Evolutionary conservation across 2,113 vertebrate genomes (phyloP).

Genomic region (Thamnaconus septentrionalis): DNA sequence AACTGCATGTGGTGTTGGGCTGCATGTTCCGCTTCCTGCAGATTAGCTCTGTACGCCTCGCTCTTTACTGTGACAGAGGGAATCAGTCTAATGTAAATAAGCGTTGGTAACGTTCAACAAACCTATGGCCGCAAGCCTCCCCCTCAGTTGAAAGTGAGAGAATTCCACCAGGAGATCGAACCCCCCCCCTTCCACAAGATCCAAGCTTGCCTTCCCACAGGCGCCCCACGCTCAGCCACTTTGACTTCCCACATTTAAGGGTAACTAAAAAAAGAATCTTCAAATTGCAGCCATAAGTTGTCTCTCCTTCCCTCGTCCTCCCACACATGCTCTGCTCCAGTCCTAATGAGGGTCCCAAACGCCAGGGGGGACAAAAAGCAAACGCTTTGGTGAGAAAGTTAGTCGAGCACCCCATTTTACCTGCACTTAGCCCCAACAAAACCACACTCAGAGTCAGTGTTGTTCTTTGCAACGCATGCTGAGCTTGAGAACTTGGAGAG

Average conservation of each 20-base stretch:
- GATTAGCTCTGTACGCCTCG: slow-evolving; percentile 63
- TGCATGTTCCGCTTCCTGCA: slow-evolving; percentile 74
- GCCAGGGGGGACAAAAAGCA: slow-evolving; percentile 39
- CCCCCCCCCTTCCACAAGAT: slow-evolving; percentile 59
- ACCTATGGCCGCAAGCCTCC: slow-evolving; percentile 51
- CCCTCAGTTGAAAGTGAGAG: slow-evolving; percentile 60
- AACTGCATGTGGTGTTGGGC: slow-evolving; percentile 67
- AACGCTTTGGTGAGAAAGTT: slow-evolving; percentile 33
- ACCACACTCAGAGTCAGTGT: slow-evolving; percentile 8
- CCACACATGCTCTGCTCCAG: slow-evolving; percentile 40
- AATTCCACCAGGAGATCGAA: slow-evolving; percentile 66
- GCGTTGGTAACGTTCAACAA: slow-evolving; percentile 68
- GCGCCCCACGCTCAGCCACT: slow-evolving; percentile 65
- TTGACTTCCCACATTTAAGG: slow-evolving; percentile 81
- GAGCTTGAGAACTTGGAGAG: slow-evolving; percentile 20
- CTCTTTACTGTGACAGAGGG: slow-evolving; percentile 66
- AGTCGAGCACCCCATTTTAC: slow-evolving; percentile 7
- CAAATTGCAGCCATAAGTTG: slow-evolving; percentile 81
- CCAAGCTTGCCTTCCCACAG: slow-evolving; percentile 67
- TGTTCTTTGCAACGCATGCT: slow-evolving; percentile 41
- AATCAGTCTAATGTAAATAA: slow-evolving; percentile 76
- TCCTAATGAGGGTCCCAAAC: slow-evolving; percentile 57
- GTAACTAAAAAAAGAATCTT: slow-evolving; percentile 79
- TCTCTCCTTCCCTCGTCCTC: slow-evolving; percentile 44
- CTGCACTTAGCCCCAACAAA: background rate